phyloP scores from a whole-genome alignment of 1,140 invertebrate species.

The Elymnias hypermnestra region DNA sequence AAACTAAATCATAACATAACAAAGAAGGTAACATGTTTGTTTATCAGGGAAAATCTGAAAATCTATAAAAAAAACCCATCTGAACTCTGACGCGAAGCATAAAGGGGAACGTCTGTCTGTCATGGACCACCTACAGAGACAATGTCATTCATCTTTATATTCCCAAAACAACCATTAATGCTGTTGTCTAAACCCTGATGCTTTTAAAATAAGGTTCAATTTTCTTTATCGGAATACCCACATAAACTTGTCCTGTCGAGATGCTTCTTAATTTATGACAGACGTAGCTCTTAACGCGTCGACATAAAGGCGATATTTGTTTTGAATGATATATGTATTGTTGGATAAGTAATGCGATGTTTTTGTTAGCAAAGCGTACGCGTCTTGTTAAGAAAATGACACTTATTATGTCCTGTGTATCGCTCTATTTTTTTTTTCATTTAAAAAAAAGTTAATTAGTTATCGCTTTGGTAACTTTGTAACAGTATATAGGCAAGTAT shows the following conservation, averaged over 20 bases:
- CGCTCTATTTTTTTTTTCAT: no score
- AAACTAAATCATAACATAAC: no score
- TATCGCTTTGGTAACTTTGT: no score
- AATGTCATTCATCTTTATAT: slow-evolving; percentile 46
- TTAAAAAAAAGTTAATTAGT: no score
- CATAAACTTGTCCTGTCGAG: slow-evolving; percentile 14
- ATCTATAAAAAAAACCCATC: no score
- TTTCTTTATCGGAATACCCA: no score
- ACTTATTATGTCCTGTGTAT: slow-evolving; percentile 21
- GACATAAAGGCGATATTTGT: slow-evolving; percentile 37
- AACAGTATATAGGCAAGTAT: no score
- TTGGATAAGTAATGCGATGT: slow-evolving; percentile 42
- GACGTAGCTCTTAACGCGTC: slow-evolving; percentile 32
- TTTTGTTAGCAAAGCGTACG: slow-evolving; percentile 34
- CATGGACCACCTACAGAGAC: slow-evolving; percentile 62
- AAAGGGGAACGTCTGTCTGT: slow-evolving; percentile 59
- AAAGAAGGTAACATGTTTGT: no score
- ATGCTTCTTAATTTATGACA: slow-evolving; percentile 43
- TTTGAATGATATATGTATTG: slow-evolving; percentile 41
- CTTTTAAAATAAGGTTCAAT: no score
- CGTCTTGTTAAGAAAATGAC: slow-evolving; percentile 42
- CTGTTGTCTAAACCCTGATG: slow-evolving; percentile 3
- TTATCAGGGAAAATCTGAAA: no score
- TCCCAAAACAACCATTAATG: slow-evolving; percentile 5
- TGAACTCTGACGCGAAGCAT: no score